Evolutionary conservation across 2,888 invertebrate species (phyloP).

Genomic region (Caenorhabditis auriculariae): DNA sequence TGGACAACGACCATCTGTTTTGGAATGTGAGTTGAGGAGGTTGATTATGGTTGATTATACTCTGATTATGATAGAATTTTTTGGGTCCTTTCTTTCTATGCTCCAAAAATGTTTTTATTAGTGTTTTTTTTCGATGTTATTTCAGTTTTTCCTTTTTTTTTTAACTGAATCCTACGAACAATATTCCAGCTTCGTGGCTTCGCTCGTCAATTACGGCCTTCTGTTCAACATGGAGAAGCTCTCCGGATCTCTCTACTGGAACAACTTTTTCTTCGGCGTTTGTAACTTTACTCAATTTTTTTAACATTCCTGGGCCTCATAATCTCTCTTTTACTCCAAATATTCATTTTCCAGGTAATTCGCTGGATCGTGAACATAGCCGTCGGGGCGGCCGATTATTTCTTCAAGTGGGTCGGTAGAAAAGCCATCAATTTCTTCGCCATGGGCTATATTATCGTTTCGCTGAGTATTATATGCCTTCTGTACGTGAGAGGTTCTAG

Average conservation of each 20-base stretch:
- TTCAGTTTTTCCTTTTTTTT: background rate
- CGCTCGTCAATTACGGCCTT: slow-evolving; percentile 45
- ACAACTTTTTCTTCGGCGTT: slow-evolving; percentile 39
- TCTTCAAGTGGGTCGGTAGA: slow-evolving; percentile 10
- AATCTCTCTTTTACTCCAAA: no score
- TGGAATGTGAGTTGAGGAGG: slow-evolving; percentile 25
- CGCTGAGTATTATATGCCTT: slow-evolving; percentile 8
- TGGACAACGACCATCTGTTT: slow-evolving; percentile 16
- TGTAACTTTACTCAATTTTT: background rate
- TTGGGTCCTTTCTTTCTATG: background rate
- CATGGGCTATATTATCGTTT: slow-evolving; percentile 10
- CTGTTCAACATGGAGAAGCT: slow-evolving; percentile 55
- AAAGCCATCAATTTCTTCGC: slow-evolving; percentile 15
- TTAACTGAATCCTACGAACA: background rate
- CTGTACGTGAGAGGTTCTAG: slow-evolving; percentile 6
- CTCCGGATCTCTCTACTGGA: slow-evolving; percentile 45
- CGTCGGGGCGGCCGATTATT: slow-evolving; percentile 12
- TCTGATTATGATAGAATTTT: no score
- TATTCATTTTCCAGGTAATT: slow-evolving; percentile 9
- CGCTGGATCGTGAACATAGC: slow-evolving; percentile 19
- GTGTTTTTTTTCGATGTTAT: background rate
- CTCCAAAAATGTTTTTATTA: background rate
- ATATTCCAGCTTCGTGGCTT: slow-evolving; percentile 30
- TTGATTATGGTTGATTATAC: no score
- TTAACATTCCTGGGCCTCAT: no score